Evolutionary conservation across 1,140 invertebrate species (phyloP).

Genomic region (Temnothorax longispinosus): DNA sequence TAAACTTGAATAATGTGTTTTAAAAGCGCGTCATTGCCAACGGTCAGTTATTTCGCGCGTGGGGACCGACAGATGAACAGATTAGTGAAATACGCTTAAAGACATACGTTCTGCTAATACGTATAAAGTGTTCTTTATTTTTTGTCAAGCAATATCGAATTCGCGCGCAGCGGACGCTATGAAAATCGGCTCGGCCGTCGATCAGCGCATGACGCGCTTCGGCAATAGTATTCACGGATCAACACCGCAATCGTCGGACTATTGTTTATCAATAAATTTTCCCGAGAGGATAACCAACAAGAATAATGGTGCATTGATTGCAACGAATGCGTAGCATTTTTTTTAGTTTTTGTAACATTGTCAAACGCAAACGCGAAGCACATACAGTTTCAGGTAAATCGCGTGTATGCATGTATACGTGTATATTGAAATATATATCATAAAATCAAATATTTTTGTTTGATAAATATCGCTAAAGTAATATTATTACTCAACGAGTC

Average conservation of each 20-base stretch:
- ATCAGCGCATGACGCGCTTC: neutral
- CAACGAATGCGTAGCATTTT: constrained; percentile 18
- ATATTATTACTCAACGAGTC: neutral
- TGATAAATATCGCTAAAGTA: neutral
- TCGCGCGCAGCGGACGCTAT: neutral
- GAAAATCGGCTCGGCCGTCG: constrained; percentile 35
- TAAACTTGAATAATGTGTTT: constrained; percentile 35
- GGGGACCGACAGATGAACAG: constrained; percentile 14
- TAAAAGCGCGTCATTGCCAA: neutral
- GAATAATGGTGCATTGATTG: constrained; percentile 51
- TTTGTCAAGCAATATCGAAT: neutral
- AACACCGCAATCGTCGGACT: constrained; percentile 20
- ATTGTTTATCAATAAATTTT: constrained; percentile 53
- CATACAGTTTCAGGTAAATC: neutral
- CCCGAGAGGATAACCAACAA: constrained; percentile 30
- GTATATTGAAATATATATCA: neutral
- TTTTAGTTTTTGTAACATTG: constrained; percentile 6
- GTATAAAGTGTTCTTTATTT: constrained; percentile 22
- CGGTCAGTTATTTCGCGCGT: constrained; percentile 21
- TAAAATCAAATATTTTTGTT: neutral
- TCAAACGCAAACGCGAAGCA: constrained; percentile 6
- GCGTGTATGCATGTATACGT: neutral
- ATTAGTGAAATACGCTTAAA: constrained; percentile 49
- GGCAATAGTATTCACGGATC: constrained; percentile 19
- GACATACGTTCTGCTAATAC: neutral